Evolutionary conservation across 2,888 invertebrate species (phyloP).

Genomic region (Acleris laterana): DNA sequence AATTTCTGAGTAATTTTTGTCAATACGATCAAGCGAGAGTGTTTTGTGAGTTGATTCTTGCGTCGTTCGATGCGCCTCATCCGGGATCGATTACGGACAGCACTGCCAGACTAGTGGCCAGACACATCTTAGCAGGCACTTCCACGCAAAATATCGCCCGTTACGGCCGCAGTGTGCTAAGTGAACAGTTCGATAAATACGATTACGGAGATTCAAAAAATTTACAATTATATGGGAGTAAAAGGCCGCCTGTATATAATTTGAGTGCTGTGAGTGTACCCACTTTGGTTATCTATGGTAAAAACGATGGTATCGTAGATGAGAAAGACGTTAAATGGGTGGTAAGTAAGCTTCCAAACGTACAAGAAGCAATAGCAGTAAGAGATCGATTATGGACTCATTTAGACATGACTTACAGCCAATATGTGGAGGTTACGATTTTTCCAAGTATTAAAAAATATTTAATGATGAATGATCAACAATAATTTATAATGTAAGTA

Average conservation of each 20-base stretch:
- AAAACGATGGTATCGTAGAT: conserved; percentile 28
- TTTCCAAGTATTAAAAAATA: conserved; percentile 13
- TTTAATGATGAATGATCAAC: conserved; percentile 21
- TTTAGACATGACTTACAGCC: conserved; percentile 31
- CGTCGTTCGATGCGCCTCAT: conserved; percentile 22
- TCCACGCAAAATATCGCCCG: conserved; percentile 30
- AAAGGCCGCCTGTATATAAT: conserved; percentile 18
- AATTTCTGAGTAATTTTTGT: conserved; percentile 26
- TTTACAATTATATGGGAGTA: conserved; percentile 16
- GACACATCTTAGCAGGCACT: conserved; percentile 28
- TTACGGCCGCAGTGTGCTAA: conserved; percentile 22
- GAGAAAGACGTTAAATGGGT: conserved; percentile 24
- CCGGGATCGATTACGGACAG: conserved; percentile 14
- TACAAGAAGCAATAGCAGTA: conserved; percentile 12
- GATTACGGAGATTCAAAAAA: conserved; percentile 17
- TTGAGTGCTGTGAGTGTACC: conserved; percentile 22
- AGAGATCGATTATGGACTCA: conserved; percentile 24
- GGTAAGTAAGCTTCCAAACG: conserved; percentile 20
- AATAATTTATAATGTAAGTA: neutral
- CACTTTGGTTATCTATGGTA: conserved; percentile 20
- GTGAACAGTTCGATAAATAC: conserved; percentile 21
- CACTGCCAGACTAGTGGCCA: conserved; percentile 16
- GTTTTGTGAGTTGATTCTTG: conserved; percentile 21
- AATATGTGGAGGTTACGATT: conserved; percentile 12
- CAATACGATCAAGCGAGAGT: conserved; percentile 17